Evolutionary conservation across 1,140 invertebrate genomes (phyloP), one percentile per base, ranked within the genome.

Genomic region (Lethrus apterus): DNA sequence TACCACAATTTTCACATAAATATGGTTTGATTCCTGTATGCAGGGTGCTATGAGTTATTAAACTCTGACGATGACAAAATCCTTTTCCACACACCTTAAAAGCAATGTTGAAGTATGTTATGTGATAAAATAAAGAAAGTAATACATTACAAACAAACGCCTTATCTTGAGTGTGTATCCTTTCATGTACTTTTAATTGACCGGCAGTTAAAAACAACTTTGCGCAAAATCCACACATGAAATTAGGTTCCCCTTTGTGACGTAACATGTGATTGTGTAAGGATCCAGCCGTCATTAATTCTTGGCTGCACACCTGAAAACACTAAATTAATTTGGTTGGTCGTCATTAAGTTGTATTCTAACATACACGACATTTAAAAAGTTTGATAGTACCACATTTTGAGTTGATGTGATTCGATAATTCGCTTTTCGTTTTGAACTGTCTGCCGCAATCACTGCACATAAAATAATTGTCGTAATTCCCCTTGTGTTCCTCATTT

Each of bases 11-110:
- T 45, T 63, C 56, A 40, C 70, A 73, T 41, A 56, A 26, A 63
- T 57, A 69, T 7, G 69, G 67, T 41, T 69, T 63, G n/a, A 64
- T 56, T 48, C 71, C 70, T n/a, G 72, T 70, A 45, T 74, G 72
- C n/a, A 73, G 55, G 3, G 70, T 63, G 49, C 68, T 69, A 52
- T 73, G 71, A 11, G 70, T 73, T 17, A 71, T 59, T 23, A 74
- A 46, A 38, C 68, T 71, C 48, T 71, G 69, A 18, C 71, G 60
- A 50, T 73, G 70, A 5, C 70, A 69, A 63, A 75, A 75, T 17
- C 69, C 70, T 56, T 72, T 72, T 15, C 65, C 62, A 59, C 77
- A 80, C 1, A 74, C 59, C 50, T 66, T 70, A 73, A 11, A 55
- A 23, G 9, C 23, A 21, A 29, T 5, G 4, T 26, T 26, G 23